phyloP scores from a whole-genome alignment of 1,140 invertebrate species.

The Myzus persicae region DNA sequence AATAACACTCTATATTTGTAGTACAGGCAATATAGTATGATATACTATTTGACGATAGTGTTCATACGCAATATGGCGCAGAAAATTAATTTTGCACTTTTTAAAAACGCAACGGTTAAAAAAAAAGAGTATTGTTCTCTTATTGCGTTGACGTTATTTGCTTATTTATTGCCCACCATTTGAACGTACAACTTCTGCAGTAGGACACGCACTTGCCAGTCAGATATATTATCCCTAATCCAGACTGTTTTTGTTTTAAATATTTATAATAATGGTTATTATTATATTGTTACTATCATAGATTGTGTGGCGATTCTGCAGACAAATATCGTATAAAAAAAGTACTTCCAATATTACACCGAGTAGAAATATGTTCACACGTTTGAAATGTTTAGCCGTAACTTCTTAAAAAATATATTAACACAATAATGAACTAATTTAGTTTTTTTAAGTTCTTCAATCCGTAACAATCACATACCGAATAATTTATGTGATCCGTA shows the following conservation, averaged over 20 bases:
- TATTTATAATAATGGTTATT: background rate
- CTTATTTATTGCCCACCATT: background rate
- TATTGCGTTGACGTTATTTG: background rate
- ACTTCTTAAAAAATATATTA: too few relatives aligned
- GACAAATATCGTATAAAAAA: too few relatives aligned
- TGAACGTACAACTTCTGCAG: background rate
- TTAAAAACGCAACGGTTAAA: background rate
- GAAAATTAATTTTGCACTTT: slow-evolving; percentile 15
- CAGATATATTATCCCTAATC: background rate
- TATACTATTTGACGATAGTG: background rate
- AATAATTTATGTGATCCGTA: too few relatives aligned
- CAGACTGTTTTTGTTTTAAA: background rate
- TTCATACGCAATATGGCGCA: background rate
- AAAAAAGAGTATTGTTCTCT: background rate
- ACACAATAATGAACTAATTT: too few relatives aligned
- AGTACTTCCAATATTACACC: too few relatives aligned
- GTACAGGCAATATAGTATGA: background rate
- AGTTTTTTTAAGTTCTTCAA: too few relatives aligned
- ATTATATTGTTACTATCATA: background rate
- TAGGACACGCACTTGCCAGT: background rate
- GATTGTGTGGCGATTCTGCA: background rate
- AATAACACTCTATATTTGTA: background rate
- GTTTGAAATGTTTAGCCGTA: too few relatives aligned
- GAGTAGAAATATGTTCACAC: too few relatives aligned
- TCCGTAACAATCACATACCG: too few relatives aligned